These are phyloP conservation scores for Mus spicilegus DNA, from an alignment of 2,113 vertebrate species.

Conservation along the genomic window DNA sequence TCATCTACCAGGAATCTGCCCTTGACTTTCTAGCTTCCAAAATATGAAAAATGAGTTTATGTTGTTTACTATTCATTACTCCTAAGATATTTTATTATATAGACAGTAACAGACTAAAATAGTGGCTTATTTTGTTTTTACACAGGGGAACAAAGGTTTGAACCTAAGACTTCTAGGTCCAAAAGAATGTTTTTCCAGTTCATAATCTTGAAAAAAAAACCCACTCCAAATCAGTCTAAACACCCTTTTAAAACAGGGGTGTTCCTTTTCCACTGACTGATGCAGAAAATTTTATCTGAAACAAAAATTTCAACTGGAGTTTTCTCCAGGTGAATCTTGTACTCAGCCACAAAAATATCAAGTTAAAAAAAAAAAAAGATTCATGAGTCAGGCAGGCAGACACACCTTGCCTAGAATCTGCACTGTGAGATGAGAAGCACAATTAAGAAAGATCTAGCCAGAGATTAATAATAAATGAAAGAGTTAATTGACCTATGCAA, in stretches of 20 bases:
- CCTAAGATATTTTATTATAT: not conserved
- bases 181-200: not conserved
- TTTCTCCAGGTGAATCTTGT: not conserved
- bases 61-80: not conserved
- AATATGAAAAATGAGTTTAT: not conserved
- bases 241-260: not conserved
- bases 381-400: not conserved
- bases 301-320: not conserved
- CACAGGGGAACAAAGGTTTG: not conserved
- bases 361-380: not conserved
- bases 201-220: not conserved
- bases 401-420: not conserved
- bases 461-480: slow-evolving; percentile 83
- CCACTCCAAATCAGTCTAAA: not conserved
- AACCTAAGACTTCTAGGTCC: not conserved
- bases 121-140: not conserved
- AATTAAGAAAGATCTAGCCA: slow-evolving; percentile 73
- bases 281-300: not conserved
- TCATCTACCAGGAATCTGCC: not conserved
- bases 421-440: slow-evolving; percentile 1
- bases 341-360: not conserved
- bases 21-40: not conserved
- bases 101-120: not conserved
- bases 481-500: slow-evolving; percentile 76
- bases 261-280: not conserved